Percentiles rank a stretch among this genome's conserved stretches.
Conservation (phyloP, 2,797 vertebrate genomes). For the Melanotaenia pygmaea region DNA sequence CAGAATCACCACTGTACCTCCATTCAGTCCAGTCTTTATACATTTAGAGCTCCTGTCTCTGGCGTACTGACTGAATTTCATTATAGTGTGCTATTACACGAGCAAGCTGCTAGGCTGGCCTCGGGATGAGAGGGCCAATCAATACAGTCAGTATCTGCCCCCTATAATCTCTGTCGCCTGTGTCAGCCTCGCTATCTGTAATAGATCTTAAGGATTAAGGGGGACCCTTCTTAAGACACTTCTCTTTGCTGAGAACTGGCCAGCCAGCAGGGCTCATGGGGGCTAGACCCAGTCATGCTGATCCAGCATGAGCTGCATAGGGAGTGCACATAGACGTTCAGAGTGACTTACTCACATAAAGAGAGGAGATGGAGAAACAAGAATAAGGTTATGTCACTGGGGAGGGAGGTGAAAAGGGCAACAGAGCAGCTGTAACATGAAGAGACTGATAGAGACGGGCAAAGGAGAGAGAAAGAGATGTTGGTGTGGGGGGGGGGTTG, state of each 20-base stretch:
- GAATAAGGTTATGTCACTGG: constrained; percentile 39
- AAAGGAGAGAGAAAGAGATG: constrained; percentile 42
- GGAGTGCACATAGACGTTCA: constrained; percentile 38
- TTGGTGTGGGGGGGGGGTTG: constrained; percentile 33
- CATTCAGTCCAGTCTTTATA: constrained; percentile 62
- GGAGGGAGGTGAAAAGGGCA: constrained; percentile 32
- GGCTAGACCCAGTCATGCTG: constrained; percentile 52
- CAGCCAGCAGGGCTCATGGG: constrained; percentile 38
- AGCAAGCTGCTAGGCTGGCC: constrained; percentile 73
- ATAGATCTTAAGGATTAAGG: constrained; percentile 86
- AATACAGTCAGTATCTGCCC: constrained; percentile 85
- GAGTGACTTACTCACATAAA: constrained; percentile 44
- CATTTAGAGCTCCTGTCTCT: constrained; percentile 64
- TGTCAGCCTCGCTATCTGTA: constrained; percentile 84
- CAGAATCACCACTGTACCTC: constrained; percentile 38
- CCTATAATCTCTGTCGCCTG: constrained; percentile 83
- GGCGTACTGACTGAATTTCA: constrained; percentile 80
- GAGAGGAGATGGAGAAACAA: constrained; percentile 31
- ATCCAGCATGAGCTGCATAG: constrained; percentile 58
- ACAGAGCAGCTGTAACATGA: constrained; percentile 28
- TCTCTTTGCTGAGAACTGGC: constrained; percentile 67
- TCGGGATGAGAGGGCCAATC: constrained; percentile 80
- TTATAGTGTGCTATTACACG: constrained; percentile 80
- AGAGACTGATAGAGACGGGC: constrained; percentile 51
- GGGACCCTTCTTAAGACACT: constrained; percentile 80